Evolutionary conservation across 2,888 invertebrate genomes (phyloP), one percentile per base, ranked within the genome.

Genomic region (Scaptomyza polygonia): DNA sequence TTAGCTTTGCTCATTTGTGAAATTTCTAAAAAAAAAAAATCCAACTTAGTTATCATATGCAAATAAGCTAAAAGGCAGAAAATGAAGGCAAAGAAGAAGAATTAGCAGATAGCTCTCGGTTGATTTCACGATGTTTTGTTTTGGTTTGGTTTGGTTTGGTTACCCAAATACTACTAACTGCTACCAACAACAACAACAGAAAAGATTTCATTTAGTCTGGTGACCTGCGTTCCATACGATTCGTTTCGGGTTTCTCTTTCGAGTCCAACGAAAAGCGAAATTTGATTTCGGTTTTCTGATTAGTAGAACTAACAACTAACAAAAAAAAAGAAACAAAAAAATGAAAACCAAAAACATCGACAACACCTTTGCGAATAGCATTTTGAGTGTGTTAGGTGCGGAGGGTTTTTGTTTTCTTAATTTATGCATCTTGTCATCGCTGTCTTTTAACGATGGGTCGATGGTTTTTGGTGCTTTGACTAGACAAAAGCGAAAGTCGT

Each of bases 211-310:
- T 82, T 75, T 79, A 72, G 79, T 77, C 52, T 49, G 55, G 52
- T 72, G 78, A 74, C 67, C 72, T 58, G 73, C 51, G 77, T 66
- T 73, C 71, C 84, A 64, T 78, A 67, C 84, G 83, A 84, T 84
- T 84, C 80, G 83, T 84, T 65, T 86, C 85, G 81, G 81, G 87
- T 84, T 84, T 84, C 83, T 84, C 88, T 88, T 88, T 88, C 79
- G 68, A 62, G 65, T 74, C 65, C 55, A 72, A 73, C 85, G 68
- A 84, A 88, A 88, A 88, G 83, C 83, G 88, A 83, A 88, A 83
- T 79, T 82, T 88, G 87, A 87, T 87, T 87, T 88, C 54, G 63
- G 73, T 76, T 82, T 88, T 76, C 88, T 88, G 82, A 83, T 86
- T 82, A 82, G 88, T 82, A 82, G 82, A 82, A 82, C 82, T 61